These are phyloP conservation scores for Crocidura indochinensis DNA, from an alignment of 2,797 vertebrate species.

Conservation along the genomic window DNA sequence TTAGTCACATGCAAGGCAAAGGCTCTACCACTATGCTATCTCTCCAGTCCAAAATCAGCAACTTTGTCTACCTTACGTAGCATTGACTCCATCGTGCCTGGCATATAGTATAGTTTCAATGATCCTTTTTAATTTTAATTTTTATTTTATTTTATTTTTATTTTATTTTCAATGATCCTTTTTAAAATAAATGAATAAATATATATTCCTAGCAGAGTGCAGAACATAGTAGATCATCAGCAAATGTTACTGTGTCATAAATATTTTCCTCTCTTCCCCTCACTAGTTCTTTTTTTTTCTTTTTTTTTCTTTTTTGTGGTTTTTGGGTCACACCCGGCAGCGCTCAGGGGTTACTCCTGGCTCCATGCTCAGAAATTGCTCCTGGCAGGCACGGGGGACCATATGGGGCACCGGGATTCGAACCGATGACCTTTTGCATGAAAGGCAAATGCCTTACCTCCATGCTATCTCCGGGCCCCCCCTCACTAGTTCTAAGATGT, in stretches of 20 bases:
- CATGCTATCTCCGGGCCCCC: too few species aligned
- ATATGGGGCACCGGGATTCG: too few species aligned
- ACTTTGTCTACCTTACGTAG: slow-evolving; percentile 10
- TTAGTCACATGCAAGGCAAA: too few species aligned
- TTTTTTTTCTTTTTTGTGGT: too few species aligned
- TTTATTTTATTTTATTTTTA: too few species aligned
- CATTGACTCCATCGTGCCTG: neutral
- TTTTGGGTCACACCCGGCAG: too few species aligned
- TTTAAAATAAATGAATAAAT: slow-evolving; percentile 23
- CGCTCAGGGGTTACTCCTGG: too few species aligned
- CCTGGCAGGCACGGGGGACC: too few species aligned
- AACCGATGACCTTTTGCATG: too few species aligned
- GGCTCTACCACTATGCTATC: too few species aligned
- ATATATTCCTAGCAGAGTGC: neutral
- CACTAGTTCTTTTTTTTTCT: slow-evolving; percentile 2
- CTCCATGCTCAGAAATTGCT: too few species aligned
- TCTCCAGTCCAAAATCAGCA: neutral
- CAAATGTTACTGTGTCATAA: neutral
- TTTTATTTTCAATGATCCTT: slow-evolving; percentile 1
- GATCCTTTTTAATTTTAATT: slow-evolving; percentile 7
- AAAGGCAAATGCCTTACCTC: too few species aligned
- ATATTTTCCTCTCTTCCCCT: slow-evolving; percentile 28
- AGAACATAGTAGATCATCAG: neutral
- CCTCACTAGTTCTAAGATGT: neutral
- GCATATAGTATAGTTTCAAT: neutral